These are phyloP conservation scores for Chrysaora quinquecirrha DNA, from an alignment of 30 jellyfish, hydroid and myxozoan species.

Conservation along the genomic window DNA sequence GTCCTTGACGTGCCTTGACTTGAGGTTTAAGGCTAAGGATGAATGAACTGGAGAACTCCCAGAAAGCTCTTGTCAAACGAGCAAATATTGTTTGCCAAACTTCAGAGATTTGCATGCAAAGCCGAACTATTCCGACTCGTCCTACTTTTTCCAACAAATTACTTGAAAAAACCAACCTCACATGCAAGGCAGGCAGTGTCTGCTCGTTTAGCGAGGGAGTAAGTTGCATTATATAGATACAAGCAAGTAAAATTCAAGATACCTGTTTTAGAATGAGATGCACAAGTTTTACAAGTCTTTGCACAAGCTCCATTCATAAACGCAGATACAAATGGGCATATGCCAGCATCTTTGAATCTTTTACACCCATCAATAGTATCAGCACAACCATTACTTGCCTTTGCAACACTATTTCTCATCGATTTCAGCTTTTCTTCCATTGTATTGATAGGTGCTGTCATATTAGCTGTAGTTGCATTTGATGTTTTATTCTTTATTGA, in stretches of 20 bases:
- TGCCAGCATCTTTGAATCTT: conserved; percentile 88
- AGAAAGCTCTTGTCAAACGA: too few species aligned
- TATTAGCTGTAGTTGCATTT: neutral
- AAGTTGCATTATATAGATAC: too few species aligned
- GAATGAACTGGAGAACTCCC: too few species aligned
- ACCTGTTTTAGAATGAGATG: conserved; percentile 38
- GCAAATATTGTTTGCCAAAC: too few species aligned
- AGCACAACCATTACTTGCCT: conserved; percentile 43
- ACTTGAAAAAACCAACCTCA: too few species aligned
- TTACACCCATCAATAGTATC: conserved; percentile 76
- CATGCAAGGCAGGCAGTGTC: too few species aligned
- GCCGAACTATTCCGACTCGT: too few species aligned
- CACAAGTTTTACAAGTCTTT: conserved; percentile 87
- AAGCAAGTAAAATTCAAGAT: neutral
- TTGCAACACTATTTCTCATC: conserved; percentile 50
- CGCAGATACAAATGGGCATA: conserved; percentile 90
- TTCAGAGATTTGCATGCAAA: too few species aligned
- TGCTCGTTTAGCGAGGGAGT: too few species aligned
- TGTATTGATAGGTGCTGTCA: neutral
- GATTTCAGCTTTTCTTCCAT: conserved; percentile 10
- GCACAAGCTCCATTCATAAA: conserved; percentile 95
- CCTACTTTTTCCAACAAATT: too few species aligned
- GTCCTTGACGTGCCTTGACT: neutral
- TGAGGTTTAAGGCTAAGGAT: neutral
- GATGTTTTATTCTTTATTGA: conserved; percentile 50